Conservation (phyloP, 1,140 invertebrate species). For the Colletes gigas region DNA sequence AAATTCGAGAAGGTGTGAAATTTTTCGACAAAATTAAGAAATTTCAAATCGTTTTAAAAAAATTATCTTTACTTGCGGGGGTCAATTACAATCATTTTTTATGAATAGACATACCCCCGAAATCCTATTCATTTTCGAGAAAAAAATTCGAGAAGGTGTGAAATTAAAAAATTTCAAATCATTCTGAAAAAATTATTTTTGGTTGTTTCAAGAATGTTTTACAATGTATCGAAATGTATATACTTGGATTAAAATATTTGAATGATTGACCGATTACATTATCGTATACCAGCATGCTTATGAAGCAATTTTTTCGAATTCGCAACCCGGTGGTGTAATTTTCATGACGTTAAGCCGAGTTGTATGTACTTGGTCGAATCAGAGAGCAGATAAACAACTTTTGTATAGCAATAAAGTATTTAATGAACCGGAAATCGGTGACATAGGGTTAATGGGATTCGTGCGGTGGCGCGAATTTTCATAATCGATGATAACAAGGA, state of each 20-base stretch:
- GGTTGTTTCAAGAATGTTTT: too few species aligned
- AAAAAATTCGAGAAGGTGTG: too few species aligned
- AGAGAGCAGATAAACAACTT: background rate
- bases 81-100: too few species aligned
- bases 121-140: too few species aligned
- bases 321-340: background rate
- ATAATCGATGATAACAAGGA: background rate
- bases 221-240: too few species aligned
- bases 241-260: background rate
- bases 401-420: background rate
- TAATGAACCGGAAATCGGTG: background rate
- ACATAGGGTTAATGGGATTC: background rate
- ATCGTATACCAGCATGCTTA: background rate
- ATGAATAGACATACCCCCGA: too few species aligned
- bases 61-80: too few species aligned
- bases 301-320: slow-evolving; percentile 17
- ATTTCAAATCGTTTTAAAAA: too few species aligned
- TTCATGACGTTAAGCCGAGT: background rate
- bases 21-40: too few species aligned
- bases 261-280: background rate
- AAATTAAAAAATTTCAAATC: too few species aligned
- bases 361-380: background rate
- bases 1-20: too few species aligned
- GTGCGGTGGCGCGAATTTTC: background rate
- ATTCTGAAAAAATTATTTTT: too few species aligned